A percentile compares a stretch with the other conserved stretches of the same genome.
These are phyloP conservation scores for Cynoglossus semilaevis DNA, from an alignment of 2,113 vertebrate species.

Conservation along the genomic window DNA sequence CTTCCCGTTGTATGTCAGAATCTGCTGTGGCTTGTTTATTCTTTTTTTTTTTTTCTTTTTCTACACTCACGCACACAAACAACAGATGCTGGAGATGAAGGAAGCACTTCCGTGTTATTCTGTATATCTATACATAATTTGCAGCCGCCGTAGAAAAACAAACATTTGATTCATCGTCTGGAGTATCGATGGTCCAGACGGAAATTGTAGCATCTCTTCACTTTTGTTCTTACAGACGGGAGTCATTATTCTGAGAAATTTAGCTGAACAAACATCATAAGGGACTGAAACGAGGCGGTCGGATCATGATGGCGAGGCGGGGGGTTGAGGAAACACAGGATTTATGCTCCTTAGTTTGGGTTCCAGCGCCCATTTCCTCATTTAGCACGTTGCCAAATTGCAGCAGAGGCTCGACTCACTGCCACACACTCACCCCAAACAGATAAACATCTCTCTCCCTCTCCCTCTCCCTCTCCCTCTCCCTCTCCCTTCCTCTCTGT, in stretches of 20 bases:
- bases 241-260: neutral
- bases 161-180: too few species aligned
- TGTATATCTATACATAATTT: too few species aligned
- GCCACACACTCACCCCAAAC: constrained; percentile 2
- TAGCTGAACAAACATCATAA: neutral
- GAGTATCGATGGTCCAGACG: neutral
- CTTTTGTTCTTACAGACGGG: neutral
- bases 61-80: too few species aligned
- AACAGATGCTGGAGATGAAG: too few species aligned
- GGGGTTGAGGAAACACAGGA: neutral
- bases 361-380: neutral
- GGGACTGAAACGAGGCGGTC: neutral
- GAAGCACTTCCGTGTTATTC: too few species aligned
- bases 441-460: neutral
- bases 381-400: constrained; percentile 18
- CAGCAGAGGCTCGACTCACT: neutral
- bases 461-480: too few species aligned
- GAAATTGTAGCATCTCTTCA: neutral
- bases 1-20: too few species aligned
- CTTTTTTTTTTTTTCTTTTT: too few species aligned
- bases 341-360: constrained; percentile 10
- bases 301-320: neutral
- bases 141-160: too few species aligned
- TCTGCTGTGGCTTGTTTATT: too few species aligned
- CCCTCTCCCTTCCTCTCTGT: too few species aligned